Conservation (phyloP, 2,113 vertebrate genomes). For the Pungitius pungitius region DNA sequence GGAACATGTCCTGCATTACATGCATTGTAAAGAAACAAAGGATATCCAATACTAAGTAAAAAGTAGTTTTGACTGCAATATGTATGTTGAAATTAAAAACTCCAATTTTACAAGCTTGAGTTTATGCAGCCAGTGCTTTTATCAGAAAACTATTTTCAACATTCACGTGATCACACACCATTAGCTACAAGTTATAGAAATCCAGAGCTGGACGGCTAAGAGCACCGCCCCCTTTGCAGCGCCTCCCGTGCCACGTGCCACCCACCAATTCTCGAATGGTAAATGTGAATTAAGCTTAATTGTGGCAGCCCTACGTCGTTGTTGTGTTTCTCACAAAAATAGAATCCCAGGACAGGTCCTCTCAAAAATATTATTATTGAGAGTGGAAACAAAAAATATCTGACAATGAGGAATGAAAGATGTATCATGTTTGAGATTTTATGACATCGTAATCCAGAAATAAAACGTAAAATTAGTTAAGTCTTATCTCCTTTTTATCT, state of each 20-base stretch:
- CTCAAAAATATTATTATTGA: conserved; percentile 11
- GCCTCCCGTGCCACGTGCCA: no score
- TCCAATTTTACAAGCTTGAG: no score
- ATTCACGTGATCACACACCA: no score
- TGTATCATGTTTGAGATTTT: conserved; percentile 37
- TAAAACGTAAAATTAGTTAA: conserved; percentile 36
- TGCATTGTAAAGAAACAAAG: no score
- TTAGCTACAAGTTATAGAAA: background rate
- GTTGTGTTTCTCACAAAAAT: conserved; percentile 21
- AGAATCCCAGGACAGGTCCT: conserved; percentile 17
- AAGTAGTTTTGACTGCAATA: no score
- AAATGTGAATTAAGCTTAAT: background rate
- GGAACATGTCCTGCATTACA: no score
- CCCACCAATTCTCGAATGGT: no score
- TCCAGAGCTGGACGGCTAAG: background rate
- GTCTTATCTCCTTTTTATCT: conserved; percentile 60
- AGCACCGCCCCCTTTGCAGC: background rate
- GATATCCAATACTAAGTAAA: no score
- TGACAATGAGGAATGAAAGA: conserved; percentile 1
- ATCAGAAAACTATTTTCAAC: no score
- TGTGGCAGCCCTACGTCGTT: background rate
- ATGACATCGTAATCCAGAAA: conserved; percentile 47
- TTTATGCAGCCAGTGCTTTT: no score
- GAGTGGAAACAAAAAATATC: conserved; percentile 9
- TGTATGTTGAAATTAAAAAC: no score